phyloP scores from a whole-genome alignment of 2,113 vertebrate genomes.

The Thermophis baileyi region DNA sequence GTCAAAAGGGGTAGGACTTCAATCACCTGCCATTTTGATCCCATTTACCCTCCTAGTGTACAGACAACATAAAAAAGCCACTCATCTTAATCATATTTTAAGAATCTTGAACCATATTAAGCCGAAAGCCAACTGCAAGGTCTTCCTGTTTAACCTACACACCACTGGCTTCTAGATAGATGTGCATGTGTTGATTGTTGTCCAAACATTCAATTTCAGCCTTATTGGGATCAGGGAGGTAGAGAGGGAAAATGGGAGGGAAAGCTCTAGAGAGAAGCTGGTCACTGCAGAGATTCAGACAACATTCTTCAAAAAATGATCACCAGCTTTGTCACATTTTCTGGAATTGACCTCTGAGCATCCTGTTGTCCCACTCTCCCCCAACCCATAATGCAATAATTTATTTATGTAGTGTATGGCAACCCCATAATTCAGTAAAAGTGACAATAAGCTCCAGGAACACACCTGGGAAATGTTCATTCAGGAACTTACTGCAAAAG shows the following conservation, averaged over 20 bases:
- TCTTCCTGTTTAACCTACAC: background rate
- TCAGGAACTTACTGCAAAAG: background rate
- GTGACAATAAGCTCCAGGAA: background rate
- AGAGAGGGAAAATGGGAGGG: background rate
- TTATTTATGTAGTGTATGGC: no score
- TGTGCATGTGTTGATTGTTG: background rate
- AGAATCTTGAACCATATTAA: background rate
- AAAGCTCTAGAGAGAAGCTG: background rate
- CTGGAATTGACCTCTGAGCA: background rate
- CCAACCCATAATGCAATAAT: background rate
- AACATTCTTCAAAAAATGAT: background rate
- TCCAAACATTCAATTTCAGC: background rate
- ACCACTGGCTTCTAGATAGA: background rate
- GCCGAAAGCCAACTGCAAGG: background rate
- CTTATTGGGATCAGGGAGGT: background rate
- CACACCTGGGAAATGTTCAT: background rate
- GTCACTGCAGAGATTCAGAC: background rate
- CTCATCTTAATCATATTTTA: background rate
- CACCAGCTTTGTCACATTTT: background rate
- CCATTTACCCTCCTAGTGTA: background rate
- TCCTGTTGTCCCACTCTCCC: background rate
- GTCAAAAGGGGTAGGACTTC: background rate
- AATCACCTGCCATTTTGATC: background rate
- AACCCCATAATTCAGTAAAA: background rate
- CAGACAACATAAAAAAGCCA: background rate